These are phyloP conservation scores for Peromyscus polionotus DNA, from an alignment of 2,113 vertebrate genomes.

Conservation along the genomic window DNA sequence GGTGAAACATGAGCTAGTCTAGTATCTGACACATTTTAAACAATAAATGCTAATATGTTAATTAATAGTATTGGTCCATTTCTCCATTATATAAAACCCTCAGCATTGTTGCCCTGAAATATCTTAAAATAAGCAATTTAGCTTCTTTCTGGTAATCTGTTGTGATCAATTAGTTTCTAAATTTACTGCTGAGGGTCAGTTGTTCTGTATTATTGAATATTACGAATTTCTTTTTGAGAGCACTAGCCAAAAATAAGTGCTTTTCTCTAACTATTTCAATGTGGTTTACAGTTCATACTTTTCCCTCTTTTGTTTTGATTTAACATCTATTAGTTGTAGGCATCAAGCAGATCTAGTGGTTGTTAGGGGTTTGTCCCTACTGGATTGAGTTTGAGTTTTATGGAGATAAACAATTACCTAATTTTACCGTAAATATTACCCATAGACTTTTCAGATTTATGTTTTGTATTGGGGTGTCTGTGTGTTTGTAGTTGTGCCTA, in stretches of 20 bases:
- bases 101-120: neutral
- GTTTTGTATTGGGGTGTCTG: no score
- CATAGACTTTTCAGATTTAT: no score
- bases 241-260: conserved; percentile 38
- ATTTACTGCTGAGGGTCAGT: neutral
- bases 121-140: neutral
- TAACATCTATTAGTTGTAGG: no score
- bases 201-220: neutral
- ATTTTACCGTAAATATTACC: no score
- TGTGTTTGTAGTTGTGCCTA: no score
- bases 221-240: conserved; percentile 41
- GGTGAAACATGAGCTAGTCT: neutral
- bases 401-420: no score
- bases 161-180: conserved; percentile 43
- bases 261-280: no score
- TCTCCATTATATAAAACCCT: neutral
- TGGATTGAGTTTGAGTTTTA: no score
- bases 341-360: no score
- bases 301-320: no score
- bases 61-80: neutral
- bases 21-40: neutral
- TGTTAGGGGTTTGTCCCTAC: no score
- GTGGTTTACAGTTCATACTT: no score
- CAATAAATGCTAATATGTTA: neutral
- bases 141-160: neutral